A percentile compares a stretch with the other conserved stretches of the same genome.
Conservation (phyloP, 1,140 invertebrate species). For the Frieseomelitta varia region DNA sequence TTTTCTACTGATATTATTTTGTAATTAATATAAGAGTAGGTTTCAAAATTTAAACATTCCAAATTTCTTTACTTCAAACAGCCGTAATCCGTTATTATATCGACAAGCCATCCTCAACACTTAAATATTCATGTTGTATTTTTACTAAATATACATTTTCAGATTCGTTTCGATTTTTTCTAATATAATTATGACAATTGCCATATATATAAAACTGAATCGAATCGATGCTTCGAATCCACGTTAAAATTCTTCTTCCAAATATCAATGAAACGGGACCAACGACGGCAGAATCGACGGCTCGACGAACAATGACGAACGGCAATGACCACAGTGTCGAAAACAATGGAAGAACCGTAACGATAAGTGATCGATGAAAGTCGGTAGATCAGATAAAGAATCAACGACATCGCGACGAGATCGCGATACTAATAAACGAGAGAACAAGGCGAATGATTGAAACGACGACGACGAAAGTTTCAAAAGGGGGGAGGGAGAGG, state of each 20-base stretch:
- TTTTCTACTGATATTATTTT: too few species aligned
- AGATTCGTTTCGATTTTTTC: too few species aligned
- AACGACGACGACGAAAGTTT: constrained; percentile 26
- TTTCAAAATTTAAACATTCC: too few species aligned
- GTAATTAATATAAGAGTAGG: too few species aligned
- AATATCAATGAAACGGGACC: neutral
- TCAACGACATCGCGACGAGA: neutral
- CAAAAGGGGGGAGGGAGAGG: neutral
- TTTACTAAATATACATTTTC: too few species aligned
- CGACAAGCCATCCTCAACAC: too few species aligned
- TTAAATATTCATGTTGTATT: too few species aligned
- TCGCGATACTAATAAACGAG: neutral
- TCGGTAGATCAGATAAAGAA: constrained; percentile 5
- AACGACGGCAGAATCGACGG: neutral
- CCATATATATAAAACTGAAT: too few species aligned
- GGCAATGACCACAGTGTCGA: neutral
- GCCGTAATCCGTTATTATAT: too few species aligned
- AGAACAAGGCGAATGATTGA: constrained; percentile 12
- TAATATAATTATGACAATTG: too few species aligned
- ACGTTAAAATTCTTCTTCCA: neutral
- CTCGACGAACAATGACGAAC: neutral
- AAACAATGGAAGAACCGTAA: constrained; percentile 7
- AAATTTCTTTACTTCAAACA: too few species aligned
- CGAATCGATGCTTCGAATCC: too few species aligned
- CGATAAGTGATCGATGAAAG: constrained; percentile 33